Evolutionary conservation across 2,113 vertebrate genomes (phyloP).

Genomic region (Caranx melampygus): DNA sequence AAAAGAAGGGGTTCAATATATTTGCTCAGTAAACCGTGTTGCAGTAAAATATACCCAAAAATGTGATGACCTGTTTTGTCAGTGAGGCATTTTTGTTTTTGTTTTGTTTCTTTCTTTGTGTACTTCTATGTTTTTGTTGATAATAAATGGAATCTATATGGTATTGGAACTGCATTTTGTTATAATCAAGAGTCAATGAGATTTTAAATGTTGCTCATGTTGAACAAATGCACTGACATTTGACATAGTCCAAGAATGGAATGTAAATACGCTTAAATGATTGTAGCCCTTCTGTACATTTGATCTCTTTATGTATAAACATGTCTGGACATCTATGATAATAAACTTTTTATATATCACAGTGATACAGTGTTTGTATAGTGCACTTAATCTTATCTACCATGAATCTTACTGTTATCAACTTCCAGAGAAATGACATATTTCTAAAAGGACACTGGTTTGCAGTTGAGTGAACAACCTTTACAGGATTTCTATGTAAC

Average conservation of each 20-base stretch:
- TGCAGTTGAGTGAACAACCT: too few relatives aligned
- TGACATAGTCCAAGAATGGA: conserved; percentile 58
- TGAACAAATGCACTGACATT: conserved; percentile 73
- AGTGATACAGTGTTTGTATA: not conserved
- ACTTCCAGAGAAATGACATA: too few relatives aligned
- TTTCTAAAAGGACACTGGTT: too few relatives aligned
- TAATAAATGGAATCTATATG: conserved; percentile 57
- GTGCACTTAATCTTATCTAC: too few relatives aligned
- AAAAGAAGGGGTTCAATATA: conserved; percentile 41
- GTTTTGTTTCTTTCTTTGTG: conserved; percentile 42
- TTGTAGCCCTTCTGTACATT: conserved; percentile 72
- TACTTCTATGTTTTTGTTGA: conserved; percentile 51
- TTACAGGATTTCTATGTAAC: too few relatives aligned
- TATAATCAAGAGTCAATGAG: conserved; percentile 46
- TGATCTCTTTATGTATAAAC: conserved; percentile 69
- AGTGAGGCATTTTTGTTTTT: conserved; percentile 81
- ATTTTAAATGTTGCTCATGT: conserved; percentile 66
- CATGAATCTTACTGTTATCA: too few relatives aligned
- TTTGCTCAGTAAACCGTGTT: conserved; percentile 55
- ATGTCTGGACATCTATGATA: conserved; percentile 70
- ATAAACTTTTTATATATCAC: conserved; percentile 78
- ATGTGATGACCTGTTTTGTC: conserved; percentile 79
- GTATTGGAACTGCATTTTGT: conserved; percentile 51
- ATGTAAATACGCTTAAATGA: conserved; percentile 73
- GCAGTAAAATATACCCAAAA: conserved; percentile 65